A percentile compares a stretch with the other conserved stretches of the same genome.
Conservation (phyloP, 2,113 vertebrate genomes). For the Cercopithecus mona region DNA sequence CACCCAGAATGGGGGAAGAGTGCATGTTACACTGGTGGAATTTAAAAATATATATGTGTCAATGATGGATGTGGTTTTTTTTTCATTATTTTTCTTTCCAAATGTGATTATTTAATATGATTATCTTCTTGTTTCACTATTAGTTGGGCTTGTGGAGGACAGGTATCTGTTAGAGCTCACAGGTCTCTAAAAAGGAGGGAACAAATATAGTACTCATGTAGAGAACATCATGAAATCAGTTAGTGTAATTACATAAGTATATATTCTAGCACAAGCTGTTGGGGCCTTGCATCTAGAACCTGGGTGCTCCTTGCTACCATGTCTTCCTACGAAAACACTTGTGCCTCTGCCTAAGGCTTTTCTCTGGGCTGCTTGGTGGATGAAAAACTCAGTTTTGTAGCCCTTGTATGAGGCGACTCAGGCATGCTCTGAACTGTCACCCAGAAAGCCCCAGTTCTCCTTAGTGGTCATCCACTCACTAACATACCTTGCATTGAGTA, state of each 20-base stretch:
- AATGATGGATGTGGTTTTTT: background rate
- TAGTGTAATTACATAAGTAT: background rate
- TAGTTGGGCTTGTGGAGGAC: background rate
- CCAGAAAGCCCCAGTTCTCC: background rate
- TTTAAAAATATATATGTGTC: background rate
- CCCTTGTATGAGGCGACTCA: background rate
- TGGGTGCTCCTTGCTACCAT: background rate
- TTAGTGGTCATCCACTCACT: background rate
- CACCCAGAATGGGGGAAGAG: no score
- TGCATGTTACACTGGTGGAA: no score
- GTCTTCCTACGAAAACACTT: background rate
- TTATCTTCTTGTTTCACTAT: background rate
- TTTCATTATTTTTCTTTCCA: background rate
- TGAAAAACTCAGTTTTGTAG: background rate
- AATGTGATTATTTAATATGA: background rate
- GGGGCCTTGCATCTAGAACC: background rate
- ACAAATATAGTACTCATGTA: background rate
- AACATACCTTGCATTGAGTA: background rate
- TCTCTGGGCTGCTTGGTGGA: background rate
- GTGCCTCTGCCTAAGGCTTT: background rate
- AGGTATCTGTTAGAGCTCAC: background rate
- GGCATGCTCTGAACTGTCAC: background rate
- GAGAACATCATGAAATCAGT: background rate
- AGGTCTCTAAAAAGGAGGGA: background rate
- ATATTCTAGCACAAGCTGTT: background rate